These are phyloP conservation scores for Taenioides sp. DNA, from an alignment of 2,797 vertebrate genomes.

Conservation along the genomic window DNA sequence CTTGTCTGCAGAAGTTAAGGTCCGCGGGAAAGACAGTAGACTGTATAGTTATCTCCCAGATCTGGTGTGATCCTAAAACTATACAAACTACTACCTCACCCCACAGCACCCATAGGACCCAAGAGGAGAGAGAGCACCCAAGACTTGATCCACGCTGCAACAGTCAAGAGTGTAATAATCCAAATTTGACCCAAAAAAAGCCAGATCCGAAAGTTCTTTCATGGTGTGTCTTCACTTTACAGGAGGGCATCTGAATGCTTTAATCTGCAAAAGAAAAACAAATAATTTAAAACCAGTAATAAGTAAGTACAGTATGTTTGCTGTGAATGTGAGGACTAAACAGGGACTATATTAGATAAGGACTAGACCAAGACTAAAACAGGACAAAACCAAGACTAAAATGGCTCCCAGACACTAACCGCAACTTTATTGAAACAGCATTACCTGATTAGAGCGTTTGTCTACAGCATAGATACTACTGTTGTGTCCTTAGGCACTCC, in stretches of 20 bases:
- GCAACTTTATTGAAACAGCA: too few species aligned
- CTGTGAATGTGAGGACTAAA: neutral
- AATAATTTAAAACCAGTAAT: neutral
- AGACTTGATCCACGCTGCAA: neutral
- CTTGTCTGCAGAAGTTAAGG: constrained; percentile 20
- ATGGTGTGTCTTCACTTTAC: neutral
- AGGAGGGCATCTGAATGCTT: neutral
- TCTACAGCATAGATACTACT: too few species aligned
- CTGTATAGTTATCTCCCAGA: constrained; percentile 96
- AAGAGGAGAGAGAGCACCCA: neutral
- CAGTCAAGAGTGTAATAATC: neutral
- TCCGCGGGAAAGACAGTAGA: constrained; percentile 92
- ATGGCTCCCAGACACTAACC: too few species aligned
- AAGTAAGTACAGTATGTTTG: neutral
- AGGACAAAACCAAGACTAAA: neutral
- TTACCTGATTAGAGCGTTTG: too few species aligned
- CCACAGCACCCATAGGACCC: constrained; percentile 71
- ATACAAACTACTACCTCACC: constrained; percentile 99
- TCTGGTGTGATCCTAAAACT: constrained; percentile 99
- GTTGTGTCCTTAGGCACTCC: too few species aligned
- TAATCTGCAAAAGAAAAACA: neutral
- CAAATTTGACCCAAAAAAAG: neutral
- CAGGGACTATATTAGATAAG: neutral
- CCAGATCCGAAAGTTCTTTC: neutral
- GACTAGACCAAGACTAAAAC: neutral